Evolutionary conservation across 2,113 vertebrate species (phyloP).

Genomic region (Chamaea fasciata): DNA sequence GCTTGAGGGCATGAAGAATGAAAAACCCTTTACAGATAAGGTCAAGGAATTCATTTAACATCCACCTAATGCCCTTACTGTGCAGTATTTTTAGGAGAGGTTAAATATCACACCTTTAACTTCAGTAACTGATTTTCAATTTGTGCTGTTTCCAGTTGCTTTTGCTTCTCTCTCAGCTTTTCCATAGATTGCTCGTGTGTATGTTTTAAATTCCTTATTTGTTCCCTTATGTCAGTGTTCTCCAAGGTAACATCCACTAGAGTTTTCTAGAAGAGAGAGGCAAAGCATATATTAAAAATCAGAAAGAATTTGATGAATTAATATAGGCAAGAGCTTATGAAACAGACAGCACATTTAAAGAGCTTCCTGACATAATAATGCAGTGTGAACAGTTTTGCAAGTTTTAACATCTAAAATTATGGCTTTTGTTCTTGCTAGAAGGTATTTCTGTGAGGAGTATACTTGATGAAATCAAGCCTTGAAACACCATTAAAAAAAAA

Average conservation of each 20-base stretch:
- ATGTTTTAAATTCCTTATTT: conserved; percentile 78
- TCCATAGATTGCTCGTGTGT: conserved; percentile 83
- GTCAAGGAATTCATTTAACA: background rate
- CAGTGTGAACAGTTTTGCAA: background rate
- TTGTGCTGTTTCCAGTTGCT: conserved; percentile 80
- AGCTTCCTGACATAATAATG: background rate
- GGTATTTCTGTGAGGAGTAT: background rate
- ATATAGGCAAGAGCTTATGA: background rate
- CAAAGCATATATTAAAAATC: background rate
- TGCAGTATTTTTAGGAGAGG: background rate
- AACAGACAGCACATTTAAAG: background rate
- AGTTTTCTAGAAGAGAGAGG: conserved; percentile 78
- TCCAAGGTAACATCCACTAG: conserved; percentile 87
- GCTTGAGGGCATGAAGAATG: background rate
- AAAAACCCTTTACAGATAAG: background rate
- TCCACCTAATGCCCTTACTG: background rate
- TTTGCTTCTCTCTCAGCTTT: conserved; percentile 83
- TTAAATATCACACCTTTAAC: conserved; percentile 78
- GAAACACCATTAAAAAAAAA: background rate
- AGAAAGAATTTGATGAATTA: background rate
- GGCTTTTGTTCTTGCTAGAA: background rate
- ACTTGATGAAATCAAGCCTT: background rate
- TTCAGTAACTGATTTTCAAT: conserved; percentile 87
- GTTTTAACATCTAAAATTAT: background rate
- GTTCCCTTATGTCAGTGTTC: conserved; percentile 79